These are phyloP conservation scores for Chiridota heheva DNA, from an alignment of 35 echinoderm and acorn worm genomes.

Conservation along the genomic window DNA sequence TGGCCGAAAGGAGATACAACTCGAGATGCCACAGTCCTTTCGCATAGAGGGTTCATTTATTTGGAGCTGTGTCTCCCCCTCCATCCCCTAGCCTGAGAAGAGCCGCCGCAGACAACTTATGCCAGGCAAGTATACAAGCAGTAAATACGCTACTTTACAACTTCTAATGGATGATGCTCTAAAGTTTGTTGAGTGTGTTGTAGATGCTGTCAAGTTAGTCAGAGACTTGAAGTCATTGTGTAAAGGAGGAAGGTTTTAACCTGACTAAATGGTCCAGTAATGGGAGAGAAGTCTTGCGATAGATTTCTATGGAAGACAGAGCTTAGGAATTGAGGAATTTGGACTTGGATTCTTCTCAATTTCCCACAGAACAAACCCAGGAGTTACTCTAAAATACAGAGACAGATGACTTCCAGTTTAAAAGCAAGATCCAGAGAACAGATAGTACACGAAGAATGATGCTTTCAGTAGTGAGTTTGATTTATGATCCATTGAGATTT, in stretches of 20 bases:
- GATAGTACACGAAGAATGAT: conserved; percentile 36
- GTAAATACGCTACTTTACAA: conserved; percentile 27
- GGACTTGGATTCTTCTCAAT: conserved; percentile 5
- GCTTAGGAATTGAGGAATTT: conserved; percentile 37
- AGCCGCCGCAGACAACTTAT: conserved; percentile 32
- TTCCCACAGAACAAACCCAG: conserved; percentile 31
- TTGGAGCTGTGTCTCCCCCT: conserved; percentile 73
- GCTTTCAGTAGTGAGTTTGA: conserved; percentile 23
- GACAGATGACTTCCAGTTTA: conserved; percentile 46
- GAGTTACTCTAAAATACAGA: conserved; percentile 37
- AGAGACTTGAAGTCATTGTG: conserved; percentile 23
- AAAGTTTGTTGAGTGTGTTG: conserved; percentile 34
- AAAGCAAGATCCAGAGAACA: conserved; percentile 21
- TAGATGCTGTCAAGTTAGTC: conserved; percentile 27
- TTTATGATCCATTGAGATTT: conserved; percentile 63
- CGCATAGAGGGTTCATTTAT: conserved; percentile 54
- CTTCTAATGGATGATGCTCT: conserved; percentile 72
- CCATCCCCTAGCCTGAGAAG: conserved; percentile 43
- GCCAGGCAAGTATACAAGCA: background rate
- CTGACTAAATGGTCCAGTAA: conserved; percentile 65
- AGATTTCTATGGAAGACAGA: conserved; percentile 37
- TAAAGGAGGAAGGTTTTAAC: conserved; percentile 53
- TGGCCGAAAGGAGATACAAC: conserved; percentile 44
- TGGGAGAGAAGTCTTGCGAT: conserved; percentile 12
- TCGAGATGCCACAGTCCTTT: conserved; percentile 2